Evolutionary conservation across 2,888 invertebrate genomes (phyloP), one percentile per base, ranked within the genome.

Genomic region (Cetonia aurata): DNA sequence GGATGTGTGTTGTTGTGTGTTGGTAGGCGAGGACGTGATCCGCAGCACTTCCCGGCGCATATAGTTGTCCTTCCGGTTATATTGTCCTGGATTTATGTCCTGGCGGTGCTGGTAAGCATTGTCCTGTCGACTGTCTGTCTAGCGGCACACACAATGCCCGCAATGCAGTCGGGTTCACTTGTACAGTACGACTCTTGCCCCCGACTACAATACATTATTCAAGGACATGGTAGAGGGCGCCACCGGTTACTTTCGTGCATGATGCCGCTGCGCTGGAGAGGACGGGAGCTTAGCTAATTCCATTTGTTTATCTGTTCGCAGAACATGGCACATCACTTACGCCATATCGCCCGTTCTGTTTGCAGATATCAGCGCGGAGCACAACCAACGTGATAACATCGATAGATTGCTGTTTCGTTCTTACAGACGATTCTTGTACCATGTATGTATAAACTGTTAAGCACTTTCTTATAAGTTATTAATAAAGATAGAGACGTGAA

Each of bases 31-130:
- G 79, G 81, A 81, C 79, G 80, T 77, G 79, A 81, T 82, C 80
- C 80, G 78, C 77, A 77, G 77, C 78, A 80, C 80, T 82, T 82
- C 82, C 82, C 78, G 80, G 79, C 78, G 80, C 79, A 79, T 78
- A 80, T 78, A 79, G 79, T 80, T 78, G 78, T 80, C 79, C 82
- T 81, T 82, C 81, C 82, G 80, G 80, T 79, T 78, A 79, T 80
- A 82, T 82, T 83, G 83, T 83, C 77, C 81, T 75, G 78, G 79
- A 83, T 83, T 83, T 83, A 83, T 83, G 82, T 81, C 79, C 81
- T 80, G 80, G 79, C 75, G 72, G 69, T 69, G n/a, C n/a, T n/a
- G 73, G 68, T 71, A 57, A 78, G 81, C 80, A 82, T 81, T 82
- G 82, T 82, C 81, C 81, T 80, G 80, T 79, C 80, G 80, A 81